Conservation (phyloP, 2,797 vertebrate genomes). For the Crocodylus rhombifer region DNA sequence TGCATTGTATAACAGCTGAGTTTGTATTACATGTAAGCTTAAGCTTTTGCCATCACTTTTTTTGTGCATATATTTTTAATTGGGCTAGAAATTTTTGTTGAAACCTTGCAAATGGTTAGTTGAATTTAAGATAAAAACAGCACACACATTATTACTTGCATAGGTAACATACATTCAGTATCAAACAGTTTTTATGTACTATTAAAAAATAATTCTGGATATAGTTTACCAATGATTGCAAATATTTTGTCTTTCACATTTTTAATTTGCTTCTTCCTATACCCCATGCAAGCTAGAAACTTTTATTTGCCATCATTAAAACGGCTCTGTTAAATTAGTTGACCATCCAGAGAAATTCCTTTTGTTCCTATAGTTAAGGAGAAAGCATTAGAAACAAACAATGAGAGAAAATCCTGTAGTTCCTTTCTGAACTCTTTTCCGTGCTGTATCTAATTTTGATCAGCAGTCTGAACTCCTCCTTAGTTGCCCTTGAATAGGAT, state of each 20-base stretch:
- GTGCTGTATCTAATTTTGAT: background rate
- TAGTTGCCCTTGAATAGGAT: background rate
- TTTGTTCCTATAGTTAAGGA: background rate
- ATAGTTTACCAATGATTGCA: background rate
- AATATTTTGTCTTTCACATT: background rate
- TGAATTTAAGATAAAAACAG: background rate
- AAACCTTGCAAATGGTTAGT: rapidly evolving
- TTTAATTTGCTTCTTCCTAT: background rate
- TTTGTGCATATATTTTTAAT: background rate
- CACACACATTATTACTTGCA: background rate
- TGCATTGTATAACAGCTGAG: background rate
- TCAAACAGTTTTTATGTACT: background rate
- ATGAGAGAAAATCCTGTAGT: rapidly evolving
- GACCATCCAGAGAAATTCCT: background rate
- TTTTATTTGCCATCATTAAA: background rate
- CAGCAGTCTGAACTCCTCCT: background rate
- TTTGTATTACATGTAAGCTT: background rate
- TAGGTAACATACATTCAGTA: rapidly evolving
- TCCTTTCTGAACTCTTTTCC: background rate
- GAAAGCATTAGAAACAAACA: background rate
- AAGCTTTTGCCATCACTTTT: background rate
- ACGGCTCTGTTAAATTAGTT: background rate
- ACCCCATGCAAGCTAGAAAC: background rate
- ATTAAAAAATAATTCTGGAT: background rate
- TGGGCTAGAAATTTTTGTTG: background rate